Evolutionary conservation across 1,140 invertebrate genomes (phyloP).

Genomic region (Saccostrea glomerata): DNA sequence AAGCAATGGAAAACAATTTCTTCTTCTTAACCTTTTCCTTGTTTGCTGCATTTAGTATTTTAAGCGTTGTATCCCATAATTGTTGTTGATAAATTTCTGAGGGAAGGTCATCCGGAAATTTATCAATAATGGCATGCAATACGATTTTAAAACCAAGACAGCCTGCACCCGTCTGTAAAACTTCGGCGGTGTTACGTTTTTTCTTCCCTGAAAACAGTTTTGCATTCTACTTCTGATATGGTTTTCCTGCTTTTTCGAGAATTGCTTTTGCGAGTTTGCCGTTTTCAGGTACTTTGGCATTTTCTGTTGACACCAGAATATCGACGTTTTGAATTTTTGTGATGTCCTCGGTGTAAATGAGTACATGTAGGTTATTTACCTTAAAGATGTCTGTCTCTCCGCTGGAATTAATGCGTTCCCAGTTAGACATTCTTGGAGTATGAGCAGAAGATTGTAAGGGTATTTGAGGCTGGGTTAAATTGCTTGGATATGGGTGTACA

Average conservation of each 20-base stretch:
- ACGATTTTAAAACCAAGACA: neutral
- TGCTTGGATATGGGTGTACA: no score
- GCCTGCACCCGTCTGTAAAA: neutral
- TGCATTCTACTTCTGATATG: constrained; percentile 28
- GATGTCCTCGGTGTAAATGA: constrained; percentile 39
- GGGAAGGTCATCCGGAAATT: neutral
- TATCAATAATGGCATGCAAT: neutral
- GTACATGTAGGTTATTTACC: neutral
- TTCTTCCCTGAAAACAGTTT: constrained; percentile 1
- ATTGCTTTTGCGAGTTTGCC: constrained; percentile 24
- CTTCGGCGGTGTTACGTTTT: neutral
- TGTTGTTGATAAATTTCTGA: neutral
- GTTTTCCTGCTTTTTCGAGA: neutral
- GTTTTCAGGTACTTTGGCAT: neutral
- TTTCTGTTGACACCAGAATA: constrained; percentile 41
- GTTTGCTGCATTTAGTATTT: neutral
- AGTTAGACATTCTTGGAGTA: neutral
- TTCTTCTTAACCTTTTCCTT: neutral
- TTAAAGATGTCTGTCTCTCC: neutral
- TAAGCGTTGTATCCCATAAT: neutral
- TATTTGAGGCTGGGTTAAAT: neutral
- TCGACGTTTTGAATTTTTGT: constrained; percentile 21
- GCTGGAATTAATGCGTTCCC: neutral
- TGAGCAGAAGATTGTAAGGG: neutral
- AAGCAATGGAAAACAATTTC: neutral